Evolutionary conservation across 2,888 invertebrate genomes (phyloP).

Genomic region (Malthinus seriepunctatus): DNA sequence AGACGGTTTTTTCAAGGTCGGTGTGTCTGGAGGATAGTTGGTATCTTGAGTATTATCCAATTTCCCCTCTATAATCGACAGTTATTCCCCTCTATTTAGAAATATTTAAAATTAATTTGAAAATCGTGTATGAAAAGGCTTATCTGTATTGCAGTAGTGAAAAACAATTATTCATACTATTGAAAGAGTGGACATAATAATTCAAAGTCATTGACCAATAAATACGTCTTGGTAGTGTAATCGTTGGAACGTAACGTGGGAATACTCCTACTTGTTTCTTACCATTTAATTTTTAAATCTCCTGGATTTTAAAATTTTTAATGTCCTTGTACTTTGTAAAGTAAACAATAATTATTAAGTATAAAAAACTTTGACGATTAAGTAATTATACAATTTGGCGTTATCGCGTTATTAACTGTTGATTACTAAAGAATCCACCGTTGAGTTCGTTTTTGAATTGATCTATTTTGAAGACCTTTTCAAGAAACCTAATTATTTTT

Average conservation of each 20-base stretch:
- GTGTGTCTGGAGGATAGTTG: not conserved
- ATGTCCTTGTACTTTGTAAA: conserved; percentile 23
- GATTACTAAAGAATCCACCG: too few relatives aligned
- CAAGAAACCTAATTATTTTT: too few relatives aligned
- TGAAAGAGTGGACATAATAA: not conserved
- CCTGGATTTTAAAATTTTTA: conserved; percentile 19
- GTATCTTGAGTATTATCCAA: not conserved
- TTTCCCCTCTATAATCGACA: not conserved
- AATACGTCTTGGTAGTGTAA: conserved; percentile 14
- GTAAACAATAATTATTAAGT: not conserved
- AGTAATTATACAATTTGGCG: too few relatives aligned
- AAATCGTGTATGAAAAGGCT: not conserved
- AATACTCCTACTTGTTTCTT: conserved; percentile 18
- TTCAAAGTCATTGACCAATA: conserved; percentile 27
- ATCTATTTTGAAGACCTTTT: too few relatives aligned
- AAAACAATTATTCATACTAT: not conserved
- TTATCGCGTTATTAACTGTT: too few relatives aligned
- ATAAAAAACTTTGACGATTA: too few relatives aligned
- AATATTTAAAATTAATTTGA: not conserved
- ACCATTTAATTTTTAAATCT: conserved; percentile 29
- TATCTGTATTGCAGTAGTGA: not conserved
- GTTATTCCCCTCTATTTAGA: not conserved
- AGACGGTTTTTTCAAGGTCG: conserved; percentile 6
- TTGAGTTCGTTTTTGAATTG: too few relatives aligned
- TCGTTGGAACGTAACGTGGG: conserved; percentile 27